Evolutionary conservation across 37 sponge, comb jelly and placozoan species (phyloP), one percentile per base, ranked within the genome.

Genomic region (Lycopodina hypogea): DNA sequence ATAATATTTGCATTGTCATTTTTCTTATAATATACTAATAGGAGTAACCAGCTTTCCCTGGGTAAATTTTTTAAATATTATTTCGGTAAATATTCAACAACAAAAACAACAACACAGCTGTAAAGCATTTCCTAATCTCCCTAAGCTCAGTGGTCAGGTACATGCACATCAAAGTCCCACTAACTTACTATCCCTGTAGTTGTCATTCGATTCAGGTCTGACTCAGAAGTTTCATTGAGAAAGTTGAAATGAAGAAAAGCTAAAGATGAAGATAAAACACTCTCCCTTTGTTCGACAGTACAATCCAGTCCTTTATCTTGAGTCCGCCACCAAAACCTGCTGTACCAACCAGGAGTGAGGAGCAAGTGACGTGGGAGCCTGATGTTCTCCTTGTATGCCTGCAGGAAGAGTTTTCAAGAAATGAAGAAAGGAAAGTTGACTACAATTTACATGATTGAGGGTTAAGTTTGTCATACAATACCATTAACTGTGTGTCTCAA

Each of bases 321-420:
- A 0, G 3, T 32, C 48, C 51, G 38, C 82, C 82, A 81, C 82
- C 82, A 81, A 0, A 42, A 26, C 21, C 3, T 48, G 6, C 45
- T 28, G 37, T 81, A 81, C 82, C 82, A 81, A 0, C 68, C 82
- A 41, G 59, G 32, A n/a, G 82, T 81, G n/a, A 81, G 52, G n/a
- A 81, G 45, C 37, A 81, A 12, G 65, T 81, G 61, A 0, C 36
- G 53, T 18, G 82, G 82, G n/a, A 35, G 45, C 37, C 37, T 24
- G 12, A 71, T 40, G 37, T 53, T 52, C 18, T 38, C n/a, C 14
- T 28, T 28, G 48, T 73, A 63, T 61, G 82, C 82, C 82, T 81
- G 68, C 48, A 72, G 22, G 34, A 7, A 29, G 29, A 56, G 26
- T 32, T n/a, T 42, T 45, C 1, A 50, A 68, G 8, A 39, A 37